These are phyloP conservation scores for Drosophila rubida DNA, from an alignment of 2,888 invertebrate genomes.

Conservation along the genomic window DNA sequence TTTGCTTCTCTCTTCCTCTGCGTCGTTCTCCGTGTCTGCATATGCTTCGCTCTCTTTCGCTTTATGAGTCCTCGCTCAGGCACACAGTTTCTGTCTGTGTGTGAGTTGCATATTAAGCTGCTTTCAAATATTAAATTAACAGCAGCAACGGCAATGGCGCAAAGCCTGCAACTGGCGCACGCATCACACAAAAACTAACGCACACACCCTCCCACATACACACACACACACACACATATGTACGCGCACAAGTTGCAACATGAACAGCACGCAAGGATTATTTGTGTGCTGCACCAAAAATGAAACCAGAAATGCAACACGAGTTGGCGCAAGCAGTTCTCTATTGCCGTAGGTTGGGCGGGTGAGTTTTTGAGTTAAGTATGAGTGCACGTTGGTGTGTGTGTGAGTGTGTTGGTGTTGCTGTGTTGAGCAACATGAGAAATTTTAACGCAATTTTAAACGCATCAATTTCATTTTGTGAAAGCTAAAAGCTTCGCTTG, in stretches of 20 bases:
- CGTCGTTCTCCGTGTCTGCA: background rate
- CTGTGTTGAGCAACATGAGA: constrained; percentile 43
- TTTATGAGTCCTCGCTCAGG: constrained; percentile 9
- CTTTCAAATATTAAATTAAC: constrained; percentile 80
- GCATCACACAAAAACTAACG: constrained; percentile 15
- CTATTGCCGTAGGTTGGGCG: constrained; percentile 17
- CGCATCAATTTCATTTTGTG: constrained; percentile 78
- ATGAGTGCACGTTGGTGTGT: constrained; percentile 12
- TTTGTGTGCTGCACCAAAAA: constrained; percentile 55
- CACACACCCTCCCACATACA: background rate
- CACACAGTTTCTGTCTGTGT: constrained; percentile 30
- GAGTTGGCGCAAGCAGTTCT: constrained; percentile 23
- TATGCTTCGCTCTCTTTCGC: constrained; percentile 1
- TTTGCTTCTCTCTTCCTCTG: constrained; percentile 7
- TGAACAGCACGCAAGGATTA: constrained; percentile 56
- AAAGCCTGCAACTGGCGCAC: constrained; percentile 48
- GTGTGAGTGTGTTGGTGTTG: constrained; percentile 9
- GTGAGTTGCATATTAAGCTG: constrained; percentile 74
- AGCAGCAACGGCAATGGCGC: constrained; percentile 47
- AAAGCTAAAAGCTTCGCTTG: constrained; percentile 73
- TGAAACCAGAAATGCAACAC: constrained; percentile 41
- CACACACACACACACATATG: background rate
- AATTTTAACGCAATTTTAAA: constrained; percentile 78
- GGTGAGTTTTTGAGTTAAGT: background rate
- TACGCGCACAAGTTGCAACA: constrained; percentile 6